These are phyloP conservation scores for Epinotia nisella DNA, from an alignment of 2,888 invertebrate genomes.

Conservation along the genomic window DNA sequence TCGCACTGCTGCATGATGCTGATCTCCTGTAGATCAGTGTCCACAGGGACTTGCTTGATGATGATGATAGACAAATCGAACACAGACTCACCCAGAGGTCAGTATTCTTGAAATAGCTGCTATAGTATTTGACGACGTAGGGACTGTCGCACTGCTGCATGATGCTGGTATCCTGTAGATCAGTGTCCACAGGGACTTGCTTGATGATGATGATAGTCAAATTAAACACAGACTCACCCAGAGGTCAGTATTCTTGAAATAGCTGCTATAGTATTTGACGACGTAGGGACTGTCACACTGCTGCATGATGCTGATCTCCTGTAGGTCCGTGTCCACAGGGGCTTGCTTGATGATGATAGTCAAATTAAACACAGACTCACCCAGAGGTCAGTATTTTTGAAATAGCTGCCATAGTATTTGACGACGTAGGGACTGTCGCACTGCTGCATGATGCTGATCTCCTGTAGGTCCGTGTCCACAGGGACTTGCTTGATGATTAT, in stretches of 20 bases:
- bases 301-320: constrained; percentile 99
- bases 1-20: constrained; percentile 99
- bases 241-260: constrained; percentile 99
- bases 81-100: constrained; percentile 94
- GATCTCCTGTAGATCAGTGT: constrained; percentile 99
- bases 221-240: constrained; percentile 88
- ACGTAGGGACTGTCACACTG: constrained; percentile 99
- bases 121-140: constrained; percentile 99
- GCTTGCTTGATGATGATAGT: constrained; percentile 99
- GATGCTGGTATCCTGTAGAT: constrained; percentile 99
- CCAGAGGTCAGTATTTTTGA: constrained; percentile 99
- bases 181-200: constrained; percentile 99
- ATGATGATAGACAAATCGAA: too few relatives aligned
- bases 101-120: constrained; percentile 99
- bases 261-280: constrained; percentile 99
- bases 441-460: constrained; percentile 99
- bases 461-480: constrained; percentile 99
- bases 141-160: constrained; percentile 99
- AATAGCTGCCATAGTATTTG: constrained; percentile 99
- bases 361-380: constrained; percentile 82
- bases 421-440: constrained; percentile 99
- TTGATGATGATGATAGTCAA: constrained; percentile 99
- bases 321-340: constrained; percentile 99
- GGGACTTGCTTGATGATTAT: constrained; percentile 99
- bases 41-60: constrained; percentile 99